Evolutionary conservation across 2,113 vertebrate species (phyloP).

Genomic region (Coreoperca whiteheadi): DNA sequence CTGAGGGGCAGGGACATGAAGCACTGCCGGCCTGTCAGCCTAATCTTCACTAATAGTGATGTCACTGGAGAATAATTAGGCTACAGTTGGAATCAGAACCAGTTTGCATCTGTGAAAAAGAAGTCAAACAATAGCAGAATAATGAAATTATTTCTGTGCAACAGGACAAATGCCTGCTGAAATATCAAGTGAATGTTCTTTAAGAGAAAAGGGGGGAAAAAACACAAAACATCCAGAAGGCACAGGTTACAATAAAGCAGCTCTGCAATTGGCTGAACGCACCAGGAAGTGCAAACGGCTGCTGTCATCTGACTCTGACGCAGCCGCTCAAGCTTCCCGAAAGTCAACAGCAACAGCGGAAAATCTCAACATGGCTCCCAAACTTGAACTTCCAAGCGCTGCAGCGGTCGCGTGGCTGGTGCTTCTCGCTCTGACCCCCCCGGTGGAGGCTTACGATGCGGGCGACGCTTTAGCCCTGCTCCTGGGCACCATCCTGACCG

Average conservation of each 20-base stretch:
- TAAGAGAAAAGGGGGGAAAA: not conserved
- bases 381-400: constrained; percentile 39
- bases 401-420: constrained; percentile 66
- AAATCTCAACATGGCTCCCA: constrained; percentile 84
- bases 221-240: not conserved
- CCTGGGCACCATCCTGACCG: constrained; percentile 84
- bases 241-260: constrained; percentile 2
- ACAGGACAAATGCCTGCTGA: not conserved
- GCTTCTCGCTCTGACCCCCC: constrained; percentile 81
- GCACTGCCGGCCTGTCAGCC: constrained; percentile 34
- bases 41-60: not conserved
- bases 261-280: constrained; percentile 71
- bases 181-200: not conserved
- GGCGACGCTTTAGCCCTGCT: constrained; percentile 91
- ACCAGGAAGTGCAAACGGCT: constrained; percentile 62
- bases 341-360: constrained; percentile 51
- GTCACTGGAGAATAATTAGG: not conserved
- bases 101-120: not conserved
- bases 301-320: constrained; percentile 69
- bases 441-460: constrained; percentile 88
- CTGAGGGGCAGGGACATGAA: constrained; percentile 12
- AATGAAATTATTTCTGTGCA: not conserved
- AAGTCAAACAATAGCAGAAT: not conserved
- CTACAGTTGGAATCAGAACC: not conserved
- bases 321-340: constrained; percentile 46